Percentiles rank a stretch among this genome's conserved stretches.
Evolutionary conservation across 2,888 invertebrate species (phyloP).

Genomic region (Diabrotica balteata): DNA sequence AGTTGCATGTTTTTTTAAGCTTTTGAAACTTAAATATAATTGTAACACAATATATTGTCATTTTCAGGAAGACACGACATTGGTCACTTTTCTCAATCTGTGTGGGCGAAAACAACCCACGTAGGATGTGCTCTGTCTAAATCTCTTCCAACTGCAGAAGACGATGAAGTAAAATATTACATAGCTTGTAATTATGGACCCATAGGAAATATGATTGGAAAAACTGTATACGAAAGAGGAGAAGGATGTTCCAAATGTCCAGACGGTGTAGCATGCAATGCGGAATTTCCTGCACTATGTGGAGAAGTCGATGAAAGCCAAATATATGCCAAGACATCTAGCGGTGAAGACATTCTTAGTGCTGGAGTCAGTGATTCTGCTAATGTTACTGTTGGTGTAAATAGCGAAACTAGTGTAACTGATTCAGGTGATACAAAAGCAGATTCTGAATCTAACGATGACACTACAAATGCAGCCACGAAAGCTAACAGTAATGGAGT

Average conservation of each 20-base stretch:
- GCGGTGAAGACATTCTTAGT: not conserved
- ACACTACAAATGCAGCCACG: not conserved
- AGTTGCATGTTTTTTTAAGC: too few relatives aligned
- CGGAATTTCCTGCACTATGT: constrained; percentile 25
- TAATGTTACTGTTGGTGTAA: too few relatives aligned
- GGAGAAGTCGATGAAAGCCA: constrained; percentile 21
- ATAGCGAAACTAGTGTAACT: too few relatives aligned
- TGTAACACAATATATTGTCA: too few relatives aligned
- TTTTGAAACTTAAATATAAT: too few relatives aligned
- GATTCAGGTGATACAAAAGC: not conserved
- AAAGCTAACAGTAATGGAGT: not conserved
- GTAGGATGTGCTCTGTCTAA: constrained; percentile 17
- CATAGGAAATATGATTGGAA: constrained; percentile 13
- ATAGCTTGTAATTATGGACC: constrained; percentile 31
- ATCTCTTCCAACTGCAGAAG: not conserved
- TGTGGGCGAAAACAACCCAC: constrained; percentile 38
- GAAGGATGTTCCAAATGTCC: constrained; percentile 53
- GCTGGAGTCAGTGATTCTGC: too few relatives aligned
- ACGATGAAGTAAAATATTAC: not conserved
- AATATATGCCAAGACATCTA: not conserved
- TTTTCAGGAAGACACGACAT: constrained; percentile 19
- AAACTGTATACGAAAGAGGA: constrained; percentile 23
- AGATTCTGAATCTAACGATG: not conserved
- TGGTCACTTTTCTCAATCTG: constrained; percentile 39
- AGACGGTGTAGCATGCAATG: constrained; percentile 20